Evolutionary conservation across 2,113 vertebrate species (phyloP), one percentile per base, ranked within the genome.

Genomic region (Myrmecophaga tridactyla): DNA sequence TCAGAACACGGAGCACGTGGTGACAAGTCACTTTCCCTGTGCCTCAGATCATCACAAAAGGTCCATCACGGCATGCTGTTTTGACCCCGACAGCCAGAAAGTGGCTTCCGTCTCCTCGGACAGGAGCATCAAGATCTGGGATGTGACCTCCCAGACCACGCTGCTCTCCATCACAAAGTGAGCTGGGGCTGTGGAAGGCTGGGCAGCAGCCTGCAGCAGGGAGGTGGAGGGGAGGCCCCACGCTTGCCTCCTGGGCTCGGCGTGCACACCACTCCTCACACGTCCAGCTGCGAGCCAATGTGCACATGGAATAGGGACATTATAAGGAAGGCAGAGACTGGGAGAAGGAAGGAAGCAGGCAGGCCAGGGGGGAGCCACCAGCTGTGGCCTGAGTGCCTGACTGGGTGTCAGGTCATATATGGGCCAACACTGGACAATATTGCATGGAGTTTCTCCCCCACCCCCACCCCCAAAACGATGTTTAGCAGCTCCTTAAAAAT

Each of bases 111-210:
- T 98, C 23, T 99, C 99, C 0, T 89, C 98, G 0, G 98, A 99
- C 97, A 98, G 96, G 60, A 97, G 81, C 34, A 86, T 99, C 96
- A 99, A 98, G 96, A 98, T 99, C 69, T 99, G 98, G 98, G 99
- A 99, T 90, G 43, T 98, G 58, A 62, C 80, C 41, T 96, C 98
- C 34, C 93, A 67, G 75, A 95, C 97, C 58, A 98, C 98, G 1
- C 98, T 98, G 13, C 63, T 99, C 94, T 97, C 96, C 72, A 98
- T 99, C 84, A 43, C 97, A 75, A 97, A 96, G 99, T 99, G 97
- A 97, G 97, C 86, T 95, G 86, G 60, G 80, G 62, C 17, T 48
- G 7, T 25, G 17, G 46, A 70, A 11, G 63, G 34, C 34, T 0
- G 15, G 62, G 88, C 62, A 10, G 48, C 23, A 1, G 18, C 53